Conservation (phyloP, 2,888 invertebrate species). For the Torymus aiolomorphi region DNA sequence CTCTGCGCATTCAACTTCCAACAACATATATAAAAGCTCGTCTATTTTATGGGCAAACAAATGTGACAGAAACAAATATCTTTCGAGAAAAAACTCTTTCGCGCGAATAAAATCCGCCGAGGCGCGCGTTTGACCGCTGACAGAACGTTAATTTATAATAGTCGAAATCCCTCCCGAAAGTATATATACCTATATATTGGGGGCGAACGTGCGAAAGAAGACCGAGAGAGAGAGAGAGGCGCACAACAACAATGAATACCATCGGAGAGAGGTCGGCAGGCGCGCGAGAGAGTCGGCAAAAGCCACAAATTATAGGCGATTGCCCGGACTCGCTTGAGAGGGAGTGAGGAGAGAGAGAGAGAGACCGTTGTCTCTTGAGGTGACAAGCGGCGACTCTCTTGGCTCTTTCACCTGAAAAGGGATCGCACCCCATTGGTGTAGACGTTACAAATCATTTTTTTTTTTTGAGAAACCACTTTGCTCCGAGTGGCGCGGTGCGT, state of each 20-base stretch:
- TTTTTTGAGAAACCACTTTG: neutral
- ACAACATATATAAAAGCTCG: conserved; percentile 45
- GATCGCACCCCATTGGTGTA: conserved; percentile 11
- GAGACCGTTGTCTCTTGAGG: conserved; percentile 64
- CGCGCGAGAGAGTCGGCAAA: conserved; percentile 60
- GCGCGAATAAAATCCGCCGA: too few relatives aligned
- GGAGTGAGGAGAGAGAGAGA: too few relatives aligned
- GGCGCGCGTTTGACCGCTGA: conserved; percentile 16
- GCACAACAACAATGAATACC: conserved; percentile 67
- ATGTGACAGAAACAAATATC: conserved; percentile 39
- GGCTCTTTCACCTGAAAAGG: conserved; percentile 20
- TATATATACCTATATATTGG: conserved; percentile 29
- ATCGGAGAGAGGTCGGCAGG: conserved; percentile 62
- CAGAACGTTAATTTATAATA: conserved; percentile 55
- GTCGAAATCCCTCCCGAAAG: conserved; percentile 44
- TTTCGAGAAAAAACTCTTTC: conserved; percentile 4
- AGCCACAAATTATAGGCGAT: conserved; percentile 73
- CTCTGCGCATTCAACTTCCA: neutral
- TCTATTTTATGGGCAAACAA: conserved; percentile 53
- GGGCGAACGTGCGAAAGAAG: conserved; percentile 36
- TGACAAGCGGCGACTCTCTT: conserved; percentile 66
- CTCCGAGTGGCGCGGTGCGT: too few relatives aligned
- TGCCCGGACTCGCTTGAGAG: conserved; percentile 55
- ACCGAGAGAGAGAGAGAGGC: conserved; percentile 13
- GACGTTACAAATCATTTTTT: conserved; percentile 47